Evolutionary conservation across 2,113 vertebrate species (phyloP).

Genomic region (Laterallus jamaicensis): DNA sequence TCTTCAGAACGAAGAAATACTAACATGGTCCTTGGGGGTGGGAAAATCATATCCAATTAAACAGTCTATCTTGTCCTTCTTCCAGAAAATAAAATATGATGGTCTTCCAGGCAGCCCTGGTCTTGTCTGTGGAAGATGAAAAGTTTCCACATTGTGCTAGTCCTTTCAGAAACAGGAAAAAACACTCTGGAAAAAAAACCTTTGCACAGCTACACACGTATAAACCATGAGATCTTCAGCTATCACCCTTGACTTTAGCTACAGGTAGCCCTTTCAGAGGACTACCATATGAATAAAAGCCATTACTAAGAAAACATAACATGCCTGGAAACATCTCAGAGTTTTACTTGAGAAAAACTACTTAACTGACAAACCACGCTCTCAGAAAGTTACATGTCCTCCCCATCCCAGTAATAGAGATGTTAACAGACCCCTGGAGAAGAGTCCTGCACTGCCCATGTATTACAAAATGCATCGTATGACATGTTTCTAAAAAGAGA

Average conservation of each 20-base stretch:
- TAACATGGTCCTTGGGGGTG: neutral
- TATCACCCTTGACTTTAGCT: neutral
- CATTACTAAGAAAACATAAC: neutral
- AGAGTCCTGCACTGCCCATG: neutral
- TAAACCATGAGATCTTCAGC: neutral
- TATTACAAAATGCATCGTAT: neutral
- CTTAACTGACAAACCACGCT: neutral
- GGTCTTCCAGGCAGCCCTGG: neutral
- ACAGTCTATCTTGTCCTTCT: neutral
- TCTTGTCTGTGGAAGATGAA: neutral
- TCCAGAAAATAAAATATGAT: neutral
- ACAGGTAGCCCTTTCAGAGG: neutral
- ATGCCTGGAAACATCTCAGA: neutral
- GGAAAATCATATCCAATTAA: neutral
- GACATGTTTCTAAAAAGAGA: neutral
- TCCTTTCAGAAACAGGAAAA: neutral
- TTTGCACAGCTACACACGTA: neutral
- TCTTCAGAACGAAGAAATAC: slow-evolving; percentile 9
- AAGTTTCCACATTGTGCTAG: neutral
- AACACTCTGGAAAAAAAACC: neutral
- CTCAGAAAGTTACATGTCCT: neutral
- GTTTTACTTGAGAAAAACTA: neutral
- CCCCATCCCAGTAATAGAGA: neutral
- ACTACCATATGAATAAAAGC: neutral
- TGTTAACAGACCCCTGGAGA: neutral